Evolutionary conservation across 1,140 invertebrate genomes (phyloP).

Genomic region (Phthorimaea operculella): DNA sequence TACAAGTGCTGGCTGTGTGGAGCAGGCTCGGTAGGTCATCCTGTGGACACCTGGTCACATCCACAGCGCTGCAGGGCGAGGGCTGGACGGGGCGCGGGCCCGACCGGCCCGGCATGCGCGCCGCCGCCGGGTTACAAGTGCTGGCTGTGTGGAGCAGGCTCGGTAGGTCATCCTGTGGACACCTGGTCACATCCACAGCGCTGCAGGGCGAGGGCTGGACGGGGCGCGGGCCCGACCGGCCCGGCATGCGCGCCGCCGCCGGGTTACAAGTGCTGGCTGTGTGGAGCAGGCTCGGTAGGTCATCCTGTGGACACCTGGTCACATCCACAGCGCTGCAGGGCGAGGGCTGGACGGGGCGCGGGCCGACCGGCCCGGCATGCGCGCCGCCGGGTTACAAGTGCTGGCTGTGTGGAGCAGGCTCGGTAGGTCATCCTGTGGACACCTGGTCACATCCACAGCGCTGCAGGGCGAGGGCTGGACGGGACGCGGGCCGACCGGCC

Average conservation of each 20-base stretch:
- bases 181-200: slow-evolving; percentile 49
- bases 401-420: slow-evolving; percentile 94
- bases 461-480: slow-evolving; percentile 48
- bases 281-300: slow-evolving; percentile 88
- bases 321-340: slow-evolving; percentile 46
- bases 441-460: slow-evolving; percentile 45
- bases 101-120: slow-evolving; percentile 80
- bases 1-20: slow-evolving; percentile 96
- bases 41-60: slow-evolving; percentile 51
- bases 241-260: slow-evolving; percentile 91
- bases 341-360: slow-evolving; percentile 44
- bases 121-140: slow-evolving; percentile 93
- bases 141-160: slow-evolving; percentile 94
- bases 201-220: slow-evolving; percentile 48
- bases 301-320: slow-evolving; percentile 25
- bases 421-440: slow-evolving; percentile 71
- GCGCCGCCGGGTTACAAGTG: slow-evolving; percentile 95
- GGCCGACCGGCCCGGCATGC: slow-evolving; percentile 74
- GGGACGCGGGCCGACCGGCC: slow-evolving; percentile 38
- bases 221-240: slow-evolving; percentile 39
- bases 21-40: slow-evolving; percentile 79
- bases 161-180: too few species aligned
- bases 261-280: slow-evolving; percentile 94
- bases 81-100: slow-evolving; percentile 43
- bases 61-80: slow-evolving; percentile 43